Percentiles rank a stretch among this genome's conserved stretches.
Evolutionary conservation across 1,140 invertebrate genomes (phyloP).

Genomic region (Ruditapes philippinarum): DNA sequence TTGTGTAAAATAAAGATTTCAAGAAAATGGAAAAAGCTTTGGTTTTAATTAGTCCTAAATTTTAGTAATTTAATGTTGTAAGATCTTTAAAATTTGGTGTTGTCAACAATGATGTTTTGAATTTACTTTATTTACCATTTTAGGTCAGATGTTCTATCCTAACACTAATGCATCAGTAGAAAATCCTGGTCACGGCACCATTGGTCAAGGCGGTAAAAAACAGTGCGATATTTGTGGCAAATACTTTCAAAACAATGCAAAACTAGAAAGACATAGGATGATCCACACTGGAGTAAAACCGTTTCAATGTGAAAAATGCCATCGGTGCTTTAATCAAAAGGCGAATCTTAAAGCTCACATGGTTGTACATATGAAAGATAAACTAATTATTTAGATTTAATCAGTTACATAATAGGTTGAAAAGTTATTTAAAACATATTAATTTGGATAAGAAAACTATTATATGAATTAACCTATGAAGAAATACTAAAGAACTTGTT

Average conservation of each 20-base stretch:
- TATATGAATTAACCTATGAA: too few species aligned
- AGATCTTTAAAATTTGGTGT: too few species aligned
- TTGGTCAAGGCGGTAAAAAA: not conserved
- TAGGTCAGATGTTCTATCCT: not conserved
- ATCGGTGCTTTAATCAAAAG: conserved; percentile 43
- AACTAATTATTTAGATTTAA: too few species aligned
- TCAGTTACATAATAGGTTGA: too few species aligned
- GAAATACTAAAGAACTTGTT: too few species aligned
- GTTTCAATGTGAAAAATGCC: conserved; percentile 82
- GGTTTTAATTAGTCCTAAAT: too few species aligned
- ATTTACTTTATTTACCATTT: conserved; percentile 12
- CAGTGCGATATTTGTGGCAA: conserved; percentile 32
- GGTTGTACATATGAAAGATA: conserved; percentile 85
- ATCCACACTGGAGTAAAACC: conserved; percentile 95
- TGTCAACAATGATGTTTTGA: too few species aligned
- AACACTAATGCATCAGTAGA: not conserved
- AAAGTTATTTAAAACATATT: too few species aligned
- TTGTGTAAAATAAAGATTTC: too few species aligned
- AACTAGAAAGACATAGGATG: conserved; percentile 65
- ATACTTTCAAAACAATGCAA: conserved; percentile 5
- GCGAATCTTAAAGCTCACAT: conserved; percentile 83
- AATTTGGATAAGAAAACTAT: too few species aligned
- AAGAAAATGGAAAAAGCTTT: too few species aligned
- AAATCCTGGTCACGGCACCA: not conserved
- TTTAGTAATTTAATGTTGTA: too few species aligned